Evolutionary conservation across 2,888 invertebrate species (phyloP), one percentile per base, ranked within the genome.

Genomic region (Pandemis corylana): DNA sequence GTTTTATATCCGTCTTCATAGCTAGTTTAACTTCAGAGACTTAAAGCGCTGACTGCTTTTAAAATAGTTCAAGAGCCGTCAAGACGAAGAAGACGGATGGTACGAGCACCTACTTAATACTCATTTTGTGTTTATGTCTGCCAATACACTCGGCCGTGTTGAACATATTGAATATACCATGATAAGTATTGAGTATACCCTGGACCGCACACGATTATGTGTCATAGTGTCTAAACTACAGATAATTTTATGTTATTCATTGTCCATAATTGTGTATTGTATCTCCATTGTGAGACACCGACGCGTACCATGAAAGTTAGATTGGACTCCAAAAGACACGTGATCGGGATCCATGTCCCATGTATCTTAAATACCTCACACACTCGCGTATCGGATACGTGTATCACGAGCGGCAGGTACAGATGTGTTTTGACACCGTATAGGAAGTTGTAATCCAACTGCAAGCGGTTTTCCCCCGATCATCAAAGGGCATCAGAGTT

Each of bases 1-100:
- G 63, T 10, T 41, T 61, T 65, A 61, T 42, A 61, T 59, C 10
- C 44, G 9, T 13, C 12, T 70, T n/a, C 44, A 71, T 12, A 56
- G 46, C 71, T 67, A 71, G 70, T 71, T 75, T 66, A 67, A 62
- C 62, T 65, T 51, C 65, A 70, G 51, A 70, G 71, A 64, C 76
- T 77, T 71, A 75, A 78, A 77, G 76, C 78, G 78, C 76, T 79
- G 78, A 79, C 79, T 80, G 79, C 78, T 83, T 84, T 81, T 77
- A 78, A 79, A 84, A 82, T 82, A 84, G 83, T 83, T 81, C 71
- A 68, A 76, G 75, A 77, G 77, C 76, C 80, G 78, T 80, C 80
- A 82, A 76, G 67, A 7, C 10, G 75, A 75, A 71, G 79, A 85
- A 81, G 83, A 85, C 78, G 80, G 82, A 86, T 86, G 80, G 82